A percentile compares a stretch with the other conserved stretches of the same genome.
These are phyloP conservation scores for Thamnophis elegans DNA, from an alignment of 2,797 vertebrate species.

Conservation along the genomic window DNA sequence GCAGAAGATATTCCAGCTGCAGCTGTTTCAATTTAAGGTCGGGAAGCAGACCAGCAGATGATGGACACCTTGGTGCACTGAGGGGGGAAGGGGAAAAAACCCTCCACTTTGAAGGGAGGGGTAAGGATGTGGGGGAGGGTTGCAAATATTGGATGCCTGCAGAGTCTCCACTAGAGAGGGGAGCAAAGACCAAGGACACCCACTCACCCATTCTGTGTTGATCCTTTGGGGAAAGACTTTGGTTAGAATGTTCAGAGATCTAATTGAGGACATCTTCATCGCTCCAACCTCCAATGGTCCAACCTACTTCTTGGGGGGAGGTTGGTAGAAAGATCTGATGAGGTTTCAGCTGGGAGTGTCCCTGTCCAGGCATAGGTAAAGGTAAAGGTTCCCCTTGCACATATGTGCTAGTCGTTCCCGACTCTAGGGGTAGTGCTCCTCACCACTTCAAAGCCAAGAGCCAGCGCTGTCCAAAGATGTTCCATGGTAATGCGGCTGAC, in stretches of 20 bases:
- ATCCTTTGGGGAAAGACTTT: background rate
- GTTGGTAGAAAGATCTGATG: background rate
- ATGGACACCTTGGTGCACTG: background rate
- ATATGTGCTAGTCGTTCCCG: too few relatives aligned
- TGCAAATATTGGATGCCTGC: background rate
- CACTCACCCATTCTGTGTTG: too few relatives aligned
- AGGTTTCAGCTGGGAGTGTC: background rate
- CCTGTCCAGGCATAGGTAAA: background rate
- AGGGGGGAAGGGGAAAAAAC: too few relatives aligned
- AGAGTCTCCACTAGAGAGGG: background rate
- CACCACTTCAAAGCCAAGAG: too few relatives aligned
- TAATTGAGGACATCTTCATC: background rate
- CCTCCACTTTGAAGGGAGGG: too few relatives aligned
- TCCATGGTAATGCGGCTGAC: too few relatives aligned
- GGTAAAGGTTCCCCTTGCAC: too few relatives aligned
- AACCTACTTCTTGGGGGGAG: background rate
- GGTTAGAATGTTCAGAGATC: background rate
- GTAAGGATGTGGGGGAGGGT: background rate
- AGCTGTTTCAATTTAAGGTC: background rate
- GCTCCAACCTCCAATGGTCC: too few relatives aligned
- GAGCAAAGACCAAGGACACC: background rate
- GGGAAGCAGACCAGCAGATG: background rate
- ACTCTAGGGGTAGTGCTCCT: too few relatives aligned
- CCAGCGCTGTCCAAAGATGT: too few relatives aligned
- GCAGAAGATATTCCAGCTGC: background rate